Evolutionary conservation across 2,113 vertebrate species (phyloP).

Genomic region (Pogonocichla stellata): DNA sequence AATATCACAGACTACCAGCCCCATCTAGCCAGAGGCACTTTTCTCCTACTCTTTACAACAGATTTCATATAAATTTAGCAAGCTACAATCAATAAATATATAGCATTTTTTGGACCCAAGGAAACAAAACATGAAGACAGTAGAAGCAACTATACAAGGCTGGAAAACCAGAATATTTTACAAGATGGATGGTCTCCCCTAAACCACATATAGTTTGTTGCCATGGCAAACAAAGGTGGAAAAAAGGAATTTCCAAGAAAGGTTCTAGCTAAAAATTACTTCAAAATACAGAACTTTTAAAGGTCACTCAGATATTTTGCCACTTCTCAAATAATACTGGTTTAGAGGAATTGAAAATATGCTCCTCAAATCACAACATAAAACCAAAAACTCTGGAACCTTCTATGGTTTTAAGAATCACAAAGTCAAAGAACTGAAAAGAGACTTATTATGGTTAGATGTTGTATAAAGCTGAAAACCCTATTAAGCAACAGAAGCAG

Average conservation of each 20-base stretch:
- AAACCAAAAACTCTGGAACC: neutral
- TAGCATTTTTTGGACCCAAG: neutral
- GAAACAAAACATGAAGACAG: neutral
- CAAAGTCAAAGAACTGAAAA: neutral
- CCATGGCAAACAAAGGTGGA: neutral
- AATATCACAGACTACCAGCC: neutral
- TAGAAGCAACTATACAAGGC: neutral
- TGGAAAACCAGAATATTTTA: neutral
- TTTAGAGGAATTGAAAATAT: neutral
- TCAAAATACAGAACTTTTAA: neutral
- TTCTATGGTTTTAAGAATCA: neutral
- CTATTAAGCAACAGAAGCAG: neutral
- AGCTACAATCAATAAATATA: neutral
- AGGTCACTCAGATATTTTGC: neutral
- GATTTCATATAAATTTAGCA: neutral
- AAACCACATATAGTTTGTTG: neutral
- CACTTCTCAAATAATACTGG: neutral
- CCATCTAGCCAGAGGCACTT: neutral
- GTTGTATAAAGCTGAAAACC: neutral
- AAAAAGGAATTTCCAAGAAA: neutral
- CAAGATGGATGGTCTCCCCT: neutral
- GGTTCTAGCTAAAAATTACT: neutral
- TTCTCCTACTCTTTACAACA: neutral
- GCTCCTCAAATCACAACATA: neutral
- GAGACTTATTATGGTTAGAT: neutral